These are phyloP conservation scores for Lordiphosa mommai DNA, from an alignment of 1,140 invertebrate species.

Conservation along the genomic window DNA sequence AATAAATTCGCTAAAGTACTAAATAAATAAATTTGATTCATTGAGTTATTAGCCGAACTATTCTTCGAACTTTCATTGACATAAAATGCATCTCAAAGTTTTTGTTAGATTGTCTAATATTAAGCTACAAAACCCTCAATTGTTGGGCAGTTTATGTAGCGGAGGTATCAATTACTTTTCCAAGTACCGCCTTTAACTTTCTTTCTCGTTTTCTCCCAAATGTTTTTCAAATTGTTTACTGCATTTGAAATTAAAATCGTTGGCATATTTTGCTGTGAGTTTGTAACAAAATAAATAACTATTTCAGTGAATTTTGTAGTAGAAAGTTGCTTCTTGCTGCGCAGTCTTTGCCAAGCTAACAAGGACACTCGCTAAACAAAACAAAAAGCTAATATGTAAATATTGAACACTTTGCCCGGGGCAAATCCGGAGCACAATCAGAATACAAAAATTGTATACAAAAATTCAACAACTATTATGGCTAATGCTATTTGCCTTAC, in stretches of 20 bases:
- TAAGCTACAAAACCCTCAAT: no score
- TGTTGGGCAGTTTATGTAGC: no score
- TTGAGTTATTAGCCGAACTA: no score
- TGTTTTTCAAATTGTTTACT: no score
- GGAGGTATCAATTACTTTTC: no score
- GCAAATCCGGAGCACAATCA: conserved; percentile 18
- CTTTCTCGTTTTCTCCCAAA: no score
- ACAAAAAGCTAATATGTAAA: conserved; percentile 45
- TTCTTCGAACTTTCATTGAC: no score
- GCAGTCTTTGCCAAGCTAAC: background rate
- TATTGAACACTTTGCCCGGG: conserved; percentile 47
- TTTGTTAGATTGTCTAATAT: no score
- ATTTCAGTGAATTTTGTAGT: conserved; percentile 10
- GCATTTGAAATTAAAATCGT: background rate
- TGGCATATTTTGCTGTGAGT: background rate
- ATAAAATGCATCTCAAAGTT: no score
- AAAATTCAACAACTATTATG: conserved; percentile 52
- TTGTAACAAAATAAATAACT: background rate
- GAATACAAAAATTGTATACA: conserved; percentile 46
- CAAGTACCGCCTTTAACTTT: no score
- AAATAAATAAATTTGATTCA: no score
- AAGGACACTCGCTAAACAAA: conserved; percentile 34
- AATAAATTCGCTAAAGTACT: no score
- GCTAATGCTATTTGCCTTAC: conserved; percentile 17
- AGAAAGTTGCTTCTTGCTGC: conserved; percentile 24